Conservation (phyloP, 2,888 invertebrate species). For the Corythucha ciliata region DNA sequence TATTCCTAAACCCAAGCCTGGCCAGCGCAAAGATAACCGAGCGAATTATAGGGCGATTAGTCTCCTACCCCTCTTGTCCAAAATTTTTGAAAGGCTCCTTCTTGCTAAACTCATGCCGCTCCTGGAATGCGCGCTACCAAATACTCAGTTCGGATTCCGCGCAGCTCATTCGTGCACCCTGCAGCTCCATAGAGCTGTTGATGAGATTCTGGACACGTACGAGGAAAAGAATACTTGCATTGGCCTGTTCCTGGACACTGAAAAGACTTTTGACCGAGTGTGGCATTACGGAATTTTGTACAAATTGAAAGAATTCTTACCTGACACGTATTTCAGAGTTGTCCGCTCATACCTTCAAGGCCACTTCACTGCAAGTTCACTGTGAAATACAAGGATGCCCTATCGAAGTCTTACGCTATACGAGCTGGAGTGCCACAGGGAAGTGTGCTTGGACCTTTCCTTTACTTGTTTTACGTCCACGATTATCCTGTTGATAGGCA, state of each 20-base stretch:
- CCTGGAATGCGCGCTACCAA: background rate
- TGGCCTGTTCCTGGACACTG: constrained; percentile 10
- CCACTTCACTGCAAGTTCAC: background rate
- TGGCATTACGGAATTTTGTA: constrained; percentile 9
- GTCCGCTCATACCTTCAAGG: background rate
- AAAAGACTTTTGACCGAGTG: constrained; percentile 5
- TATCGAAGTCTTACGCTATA: background rate
- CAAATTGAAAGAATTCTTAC: background rate
- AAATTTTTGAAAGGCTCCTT: constrained; percentile 2
- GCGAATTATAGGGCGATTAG: background rate
- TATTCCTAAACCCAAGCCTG: background rate
- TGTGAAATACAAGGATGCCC: constrained; percentile 8
- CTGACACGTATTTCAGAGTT: background rate
- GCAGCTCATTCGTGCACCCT: background rate
- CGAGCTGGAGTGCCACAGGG: constrained; percentile 8
- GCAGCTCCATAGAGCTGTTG: constrained; percentile 9
- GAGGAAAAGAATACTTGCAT: constrained; percentile 8
- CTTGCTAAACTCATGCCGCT: background rate
- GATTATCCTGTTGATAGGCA: too few species aligned
- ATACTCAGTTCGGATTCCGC: constrained; percentile 2
- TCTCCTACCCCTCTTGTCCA: background rate
- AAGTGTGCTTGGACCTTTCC: constrained; percentile 8
- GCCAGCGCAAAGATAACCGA: background rate
- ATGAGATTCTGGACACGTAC: background rate
- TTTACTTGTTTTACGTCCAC: background rate